These are phyloP conservation scores for Strongylocentrotus purpuratus DNA, from an alignment of 35 echinoderm and acorn worm genomes.

Conservation along the genomic window DNA sequence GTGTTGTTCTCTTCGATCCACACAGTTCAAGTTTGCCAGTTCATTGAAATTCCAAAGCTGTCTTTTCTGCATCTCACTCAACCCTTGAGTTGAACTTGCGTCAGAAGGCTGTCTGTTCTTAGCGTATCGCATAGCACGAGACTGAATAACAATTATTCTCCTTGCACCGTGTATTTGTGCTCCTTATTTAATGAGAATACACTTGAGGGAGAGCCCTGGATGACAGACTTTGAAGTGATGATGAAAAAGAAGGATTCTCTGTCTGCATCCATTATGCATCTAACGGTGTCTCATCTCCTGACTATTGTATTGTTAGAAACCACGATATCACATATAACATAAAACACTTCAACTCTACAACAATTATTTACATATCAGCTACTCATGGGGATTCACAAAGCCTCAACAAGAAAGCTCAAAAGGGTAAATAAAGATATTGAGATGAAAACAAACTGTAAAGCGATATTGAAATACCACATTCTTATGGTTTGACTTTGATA, in stretches of 20 bases:
- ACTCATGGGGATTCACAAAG: too few species aligned
- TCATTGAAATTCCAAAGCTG: constrained; percentile 26
- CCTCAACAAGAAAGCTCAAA: too few species aligned
- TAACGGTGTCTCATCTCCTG: neutral
- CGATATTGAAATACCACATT: too few species aligned
- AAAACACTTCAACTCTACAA: too few species aligned
- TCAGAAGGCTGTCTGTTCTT: constrained; percentile 12
- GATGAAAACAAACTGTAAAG: too few species aligned
- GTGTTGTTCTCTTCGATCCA: neutral
- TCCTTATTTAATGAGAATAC: constrained; percentile 46
- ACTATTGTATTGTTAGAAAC: too few species aligned
- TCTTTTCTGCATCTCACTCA: constrained; percentile 23
- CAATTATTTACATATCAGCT: too few species aligned
- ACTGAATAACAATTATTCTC: constrained; percentile 34
- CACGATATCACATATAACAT: too few species aligned
- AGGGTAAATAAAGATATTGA: too few species aligned
- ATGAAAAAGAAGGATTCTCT: neutral
- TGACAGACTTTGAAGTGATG: constrained; percentile 19
- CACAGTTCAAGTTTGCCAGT: constrained; percentile 9
- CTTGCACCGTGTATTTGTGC: constrained; percentile 1
- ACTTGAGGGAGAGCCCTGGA: constrained; percentile 20
- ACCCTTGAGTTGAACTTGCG: constrained; percentile 24
- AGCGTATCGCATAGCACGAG: constrained; percentile 12
- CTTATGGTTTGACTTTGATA: too few species aligned
- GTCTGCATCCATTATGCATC: neutral